phyloP scores from a whole-genome alignment of 2,888 invertebrate species.

The Drosophila melanosoma region DNA sequence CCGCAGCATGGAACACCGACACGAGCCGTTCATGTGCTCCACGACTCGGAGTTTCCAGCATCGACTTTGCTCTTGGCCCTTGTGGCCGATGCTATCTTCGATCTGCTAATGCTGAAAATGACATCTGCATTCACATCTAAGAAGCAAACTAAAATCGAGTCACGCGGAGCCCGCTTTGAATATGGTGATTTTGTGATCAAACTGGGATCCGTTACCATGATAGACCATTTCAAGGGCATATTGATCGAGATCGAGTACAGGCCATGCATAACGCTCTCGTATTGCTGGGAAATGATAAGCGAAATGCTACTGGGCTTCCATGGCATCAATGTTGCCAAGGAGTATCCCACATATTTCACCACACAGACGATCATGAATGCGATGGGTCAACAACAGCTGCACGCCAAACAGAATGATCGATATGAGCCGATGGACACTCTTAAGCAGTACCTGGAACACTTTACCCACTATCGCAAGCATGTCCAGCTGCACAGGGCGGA shows the following conservation, averaged over 20 bases:
- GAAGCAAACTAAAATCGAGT: slow-evolving; percentile 94
- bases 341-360: slow-evolving; percentile 88
- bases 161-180: slow-evolving; percentile 94
- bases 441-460: slow-evolving; percentile 97
- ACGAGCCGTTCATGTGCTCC: slow-evolving; percentile 95
- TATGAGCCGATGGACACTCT: slow-evolving; percentile 97
- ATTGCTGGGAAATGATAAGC: slow-evolving; percentile 95
- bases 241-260: slow-evolving; percentile 97
- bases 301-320: slow-evolving; percentile 97
- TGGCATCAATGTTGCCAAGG: slow-evolving; percentile 90
- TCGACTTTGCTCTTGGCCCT: slow-evolving; percentile 96
- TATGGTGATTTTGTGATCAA: slow-evolving; percentile 97
- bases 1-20: slow-evolving; percentile 88
- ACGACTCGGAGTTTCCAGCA: slow-evolving; percentile 97
- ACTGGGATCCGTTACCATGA: slow-evolving; percentile 96
- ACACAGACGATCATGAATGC: slow-evolving; percentile 81
- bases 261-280: slow-evolving; percentile 94
- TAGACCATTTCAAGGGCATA: slow-evolving; percentile 96
- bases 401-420: slow-evolving; percentile 82
- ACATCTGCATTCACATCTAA: slow-evolving; percentile 94
- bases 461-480: slow-evolving; percentile 93
- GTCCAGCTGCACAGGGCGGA: slow-evolving; percentile 62
- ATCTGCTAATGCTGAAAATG: slow-evolving; percentile 95
- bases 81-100: slow-evolving; percentile 96
- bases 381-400: slow-evolving; percentile 82